Conservation (phyloP, 1,140 invertebrate species). For the Procambarus virginalis region DNA sequence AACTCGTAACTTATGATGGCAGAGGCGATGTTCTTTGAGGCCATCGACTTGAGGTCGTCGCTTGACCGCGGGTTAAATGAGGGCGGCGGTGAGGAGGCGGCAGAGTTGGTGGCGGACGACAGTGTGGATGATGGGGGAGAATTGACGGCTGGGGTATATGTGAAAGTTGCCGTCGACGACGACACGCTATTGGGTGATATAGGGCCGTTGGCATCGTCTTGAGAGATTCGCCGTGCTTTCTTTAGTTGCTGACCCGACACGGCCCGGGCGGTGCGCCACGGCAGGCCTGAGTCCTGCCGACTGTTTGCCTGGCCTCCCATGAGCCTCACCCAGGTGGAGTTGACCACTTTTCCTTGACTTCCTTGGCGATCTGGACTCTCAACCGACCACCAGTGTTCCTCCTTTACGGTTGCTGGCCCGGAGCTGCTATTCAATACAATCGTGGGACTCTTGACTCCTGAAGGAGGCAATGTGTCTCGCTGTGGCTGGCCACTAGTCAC, state of each 20-base stretch:
- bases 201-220: conserved; percentile 39
- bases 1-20: conserved; percentile 69
- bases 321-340: conserved; percentile 67
- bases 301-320: conserved; percentile 52
- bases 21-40: conserved; percentile 69
- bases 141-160: conserved; percentile 64
- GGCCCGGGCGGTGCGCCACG: conserved; percentile 63
- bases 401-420: conserved; percentile 35
- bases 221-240: conserved; percentile 41
- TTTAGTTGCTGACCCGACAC: conserved; percentile 58
- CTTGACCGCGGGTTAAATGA: conserved; percentile 9
- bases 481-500: conserved; percentile 6
- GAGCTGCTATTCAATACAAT: conserved; percentile 7
- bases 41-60: conserved; percentile 62
- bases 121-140: conserved; percentile 57
- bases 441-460: conserved; percentile 57
- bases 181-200: conserved; percentile 34
- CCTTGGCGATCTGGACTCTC: conserved; percentile 25
- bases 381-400: conserved; percentile 64
- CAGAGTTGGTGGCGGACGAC: conserved; percentile 61
- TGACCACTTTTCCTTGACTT: conserved; percentile 47
- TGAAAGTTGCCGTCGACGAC: conserved; percentile 58
- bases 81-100: conserved; percentile 47
- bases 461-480: conserved; percentile 36
- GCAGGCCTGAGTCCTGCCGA: conserved; percentile 40